Conservation (phyloP, 2,113 vertebrate genomes). For the Paradoxurus hermaphroditus region DNA sequence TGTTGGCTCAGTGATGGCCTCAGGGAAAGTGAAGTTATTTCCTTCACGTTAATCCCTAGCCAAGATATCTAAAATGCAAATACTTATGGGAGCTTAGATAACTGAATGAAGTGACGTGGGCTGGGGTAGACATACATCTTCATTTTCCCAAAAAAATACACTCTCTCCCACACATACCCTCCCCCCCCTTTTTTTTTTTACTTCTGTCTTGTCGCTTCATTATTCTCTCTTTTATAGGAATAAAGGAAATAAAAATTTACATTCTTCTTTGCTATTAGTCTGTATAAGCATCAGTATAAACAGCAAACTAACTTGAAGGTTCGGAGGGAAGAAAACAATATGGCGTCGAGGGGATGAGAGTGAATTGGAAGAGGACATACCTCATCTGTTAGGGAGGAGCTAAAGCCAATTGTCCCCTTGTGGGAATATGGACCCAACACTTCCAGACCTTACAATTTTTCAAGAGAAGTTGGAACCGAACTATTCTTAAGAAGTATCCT, state of each 20-base stretch:
- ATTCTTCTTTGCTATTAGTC: neutral
- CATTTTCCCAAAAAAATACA: neutral
- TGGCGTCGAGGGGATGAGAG: neutral
- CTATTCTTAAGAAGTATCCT: neutral
- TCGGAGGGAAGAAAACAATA: neutral
- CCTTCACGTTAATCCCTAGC: neutral
- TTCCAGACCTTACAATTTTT: neutral
- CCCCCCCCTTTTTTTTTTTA: neutral
- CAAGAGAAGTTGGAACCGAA: neutral
- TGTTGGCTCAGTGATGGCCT: neutral
- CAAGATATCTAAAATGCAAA: neutral
- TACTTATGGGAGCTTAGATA: neutral
- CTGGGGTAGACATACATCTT: neutral
- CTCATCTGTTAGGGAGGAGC: neutral
- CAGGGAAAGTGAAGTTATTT: neutral
- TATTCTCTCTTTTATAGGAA: neutral
- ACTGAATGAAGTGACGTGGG: neutral
- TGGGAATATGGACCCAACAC: neutral
- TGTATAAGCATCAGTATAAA: neutral
- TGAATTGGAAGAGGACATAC: rapidly evolving
- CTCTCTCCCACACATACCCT: neutral
- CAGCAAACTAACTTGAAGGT: neutral
- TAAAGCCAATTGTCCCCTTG: neutral
- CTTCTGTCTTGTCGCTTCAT: neutral
- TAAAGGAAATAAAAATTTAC: neutral